Percentiles rank a stretch among this genome's conserved stretches.
phyloP scores from a whole-genome alignment of 1,140 invertebrate species.

The Sarcophaga peregrina region DNA sequence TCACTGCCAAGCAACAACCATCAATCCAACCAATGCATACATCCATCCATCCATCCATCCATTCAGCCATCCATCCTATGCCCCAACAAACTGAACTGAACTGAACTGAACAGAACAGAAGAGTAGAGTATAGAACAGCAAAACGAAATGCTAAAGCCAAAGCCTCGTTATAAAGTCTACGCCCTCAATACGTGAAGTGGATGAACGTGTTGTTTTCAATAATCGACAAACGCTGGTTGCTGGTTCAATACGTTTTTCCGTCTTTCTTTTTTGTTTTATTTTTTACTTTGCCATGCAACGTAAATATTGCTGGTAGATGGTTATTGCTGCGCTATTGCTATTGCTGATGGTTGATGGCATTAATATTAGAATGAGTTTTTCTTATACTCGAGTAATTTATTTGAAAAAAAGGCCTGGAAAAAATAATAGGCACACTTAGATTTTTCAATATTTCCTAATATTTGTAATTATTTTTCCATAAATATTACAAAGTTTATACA shows the following conservation, averaged over 20 bases:
- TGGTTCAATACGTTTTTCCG: not conserved
- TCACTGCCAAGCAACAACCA: not conserved
- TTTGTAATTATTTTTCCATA: too few relatives aligned
- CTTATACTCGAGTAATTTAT: too few relatives aligned
- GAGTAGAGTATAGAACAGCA: not conserved
- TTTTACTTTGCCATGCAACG: too few relatives aligned
- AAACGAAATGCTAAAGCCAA: not conserved
- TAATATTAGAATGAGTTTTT: too few relatives aligned
- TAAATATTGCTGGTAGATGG: too few relatives aligned
- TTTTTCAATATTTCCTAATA: too few relatives aligned
- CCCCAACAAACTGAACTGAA: not conserved
- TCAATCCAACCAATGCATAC: not conserved
- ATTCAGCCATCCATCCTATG: not conserved
- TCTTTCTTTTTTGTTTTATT: too few relatives aligned
- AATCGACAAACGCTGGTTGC: conserved; percentile 30
- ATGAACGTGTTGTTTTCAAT: conserved; percentile 42
- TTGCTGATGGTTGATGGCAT: too few relatives aligned
- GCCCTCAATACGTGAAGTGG: conserved; percentile 41
- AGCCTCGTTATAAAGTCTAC: conserved; percentile 40
- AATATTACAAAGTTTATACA: too few relatives aligned
- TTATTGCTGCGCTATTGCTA: too few relatives aligned
- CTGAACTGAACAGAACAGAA: not conserved
- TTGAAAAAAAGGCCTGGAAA: too few relatives aligned
- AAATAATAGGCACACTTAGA: too few relatives aligned
- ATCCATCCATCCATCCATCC: not conserved